A percentile compares a stretch with the other conserved stretches of the same genome.
phyloP scores from a whole-genome alignment of 2,888 invertebrate species.

The Mayetiola destructor region DNA sequence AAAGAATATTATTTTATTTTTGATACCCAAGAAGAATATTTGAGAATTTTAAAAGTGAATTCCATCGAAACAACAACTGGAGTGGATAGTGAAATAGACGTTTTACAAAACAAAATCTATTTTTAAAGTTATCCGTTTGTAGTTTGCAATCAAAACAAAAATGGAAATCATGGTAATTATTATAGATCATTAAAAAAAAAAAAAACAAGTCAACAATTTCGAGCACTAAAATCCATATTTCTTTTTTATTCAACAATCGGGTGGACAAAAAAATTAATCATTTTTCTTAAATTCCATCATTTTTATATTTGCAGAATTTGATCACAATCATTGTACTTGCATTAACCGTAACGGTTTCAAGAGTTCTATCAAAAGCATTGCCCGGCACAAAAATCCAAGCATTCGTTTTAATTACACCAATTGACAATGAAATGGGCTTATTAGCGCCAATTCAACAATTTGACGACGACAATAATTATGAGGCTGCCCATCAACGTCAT shows the following conservation, averaged over 20 bases:
- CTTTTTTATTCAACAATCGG: background rate
- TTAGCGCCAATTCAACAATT: background rate
- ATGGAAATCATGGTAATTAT: constrained; percentile 8
- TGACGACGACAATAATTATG: too few relatives aligned
- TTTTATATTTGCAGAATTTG: background rate
- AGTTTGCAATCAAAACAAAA: background rate
- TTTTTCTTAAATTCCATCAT: background rate
- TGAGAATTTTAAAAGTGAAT: background rate
- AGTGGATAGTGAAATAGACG: background rate
- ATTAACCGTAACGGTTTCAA: background rate
- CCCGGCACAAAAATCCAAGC: background rate
- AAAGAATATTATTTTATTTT: background rate
- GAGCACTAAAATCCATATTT: background rate
- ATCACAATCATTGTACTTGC: background rate
- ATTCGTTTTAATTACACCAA: background rate
- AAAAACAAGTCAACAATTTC: background rate
- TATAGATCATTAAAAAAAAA: background rate
- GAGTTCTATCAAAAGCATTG: background rate
- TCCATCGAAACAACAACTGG: background rate
- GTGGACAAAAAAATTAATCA: background rate
- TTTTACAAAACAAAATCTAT: background rate
- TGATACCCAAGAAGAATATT: background rate
- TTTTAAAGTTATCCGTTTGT: background rate
- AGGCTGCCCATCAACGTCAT: background rate
- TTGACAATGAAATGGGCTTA: background rate